Evolutionary conservation across 2,113 vertebrate genomes (phyloP).

Genomic region (human (Homo sapiens)): GRCh38 chr7:82979501-82980000

Average conservation of each 20-base stretch:
- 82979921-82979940: background rate
- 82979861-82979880: background rate
- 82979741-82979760: background rate
- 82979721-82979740: background rate
- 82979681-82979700: background rate
- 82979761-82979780: background rate
- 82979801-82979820: background rate
- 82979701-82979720: background rate
- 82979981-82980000: background rate
- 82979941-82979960: background rate
- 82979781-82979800: background rate
- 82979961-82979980: background rate
- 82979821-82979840: background rate
- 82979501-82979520: background rate
- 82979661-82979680: background rate
- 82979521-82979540: background rate
- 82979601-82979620: background rate
- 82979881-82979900: background rate
- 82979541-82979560: background rate
- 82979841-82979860: background rate
- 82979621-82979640: background rate
- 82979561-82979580: background rate
- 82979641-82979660: background rate
- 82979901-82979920: background rate
- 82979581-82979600: background rate